These are phyloP conservation scores for Drosophila ficusphila DNA, from an alignment of 1,140 invertebrate genomes.

Conservation along the genomic window DNA sequence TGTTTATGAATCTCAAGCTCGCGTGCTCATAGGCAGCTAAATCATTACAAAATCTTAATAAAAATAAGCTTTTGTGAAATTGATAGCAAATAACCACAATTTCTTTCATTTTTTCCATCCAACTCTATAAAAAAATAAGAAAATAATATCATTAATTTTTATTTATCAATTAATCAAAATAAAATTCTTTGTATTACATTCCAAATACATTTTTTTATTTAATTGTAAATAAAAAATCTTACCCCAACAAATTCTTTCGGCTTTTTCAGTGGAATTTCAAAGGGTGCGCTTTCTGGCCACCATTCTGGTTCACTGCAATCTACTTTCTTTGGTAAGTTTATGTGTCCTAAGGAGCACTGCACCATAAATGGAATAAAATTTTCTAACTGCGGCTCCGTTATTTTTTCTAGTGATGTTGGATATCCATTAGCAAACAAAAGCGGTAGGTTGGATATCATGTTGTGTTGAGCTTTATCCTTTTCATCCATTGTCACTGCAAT, in stretches of 20 bases:
- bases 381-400: slow-evolving; percentile 87
- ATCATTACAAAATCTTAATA: slow-evolving; percentile 89
- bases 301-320: slow-evolving; percentile 86
- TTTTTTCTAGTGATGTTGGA: slow-evolving; percentile 88
- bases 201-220: slow-evolving; percentile 30
- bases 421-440: slow-evolving; percentile 89
- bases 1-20: slow-evolving; percentile 88
- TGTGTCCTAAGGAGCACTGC: slow-evolving; percentile 89
- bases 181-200: not conserved
- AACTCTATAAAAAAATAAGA: slow-evolving; percentile 85
- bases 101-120: slow-evolving; percentile 87
- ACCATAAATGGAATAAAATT: slow-evolving; percentile 90
- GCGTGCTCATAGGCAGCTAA: slow-evolving; percentile 88
- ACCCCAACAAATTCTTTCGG: slow-evolving; percentile 85
- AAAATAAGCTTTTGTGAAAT: slow-evolving; percentile 89
- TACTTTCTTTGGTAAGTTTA: slow-evolving; percentile 85
- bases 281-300: slow-evolving; percentile 89
- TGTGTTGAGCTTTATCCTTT: slow-evolving; percentile 75
- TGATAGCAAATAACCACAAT: slow-evolving; percentile 89
- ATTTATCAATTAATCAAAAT: too few relatives aligned
- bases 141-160: too few relatives aligned
- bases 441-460: slow-evolving; percentile 86
- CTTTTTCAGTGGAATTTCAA: slow-evolving; percentile 87
- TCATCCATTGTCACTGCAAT: slow-evolving; percentile 74
- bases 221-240: slow-evolving; percentile 61